Conservation (phyloP, 2,113 vertebrate species). For the Melanerpes formicivorus region DNA sequence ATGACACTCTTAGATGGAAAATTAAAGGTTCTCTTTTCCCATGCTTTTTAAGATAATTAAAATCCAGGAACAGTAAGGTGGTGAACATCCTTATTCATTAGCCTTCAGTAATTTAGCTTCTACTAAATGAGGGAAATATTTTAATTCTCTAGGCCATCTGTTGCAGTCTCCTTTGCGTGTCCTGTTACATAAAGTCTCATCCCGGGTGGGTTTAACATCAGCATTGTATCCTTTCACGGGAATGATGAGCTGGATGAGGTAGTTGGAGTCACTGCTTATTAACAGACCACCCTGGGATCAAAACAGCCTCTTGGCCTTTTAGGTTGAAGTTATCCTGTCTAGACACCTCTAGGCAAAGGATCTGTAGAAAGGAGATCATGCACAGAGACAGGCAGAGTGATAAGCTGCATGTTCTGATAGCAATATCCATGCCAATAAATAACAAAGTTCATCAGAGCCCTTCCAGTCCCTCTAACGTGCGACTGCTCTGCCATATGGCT, state of each 20-base stretch:
- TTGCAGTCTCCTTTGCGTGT: slow-evolving; percentile 20
- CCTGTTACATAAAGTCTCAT: slow-evolving; percentile 43
- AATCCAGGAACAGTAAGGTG: slow-evolving; percentile 59
- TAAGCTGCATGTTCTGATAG: slow-evolving; percentile 29
- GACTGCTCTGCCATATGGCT: slow-evolving; percentile 49
- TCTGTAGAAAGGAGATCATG: not conserved
- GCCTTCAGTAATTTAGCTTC: slow-evolving; percentile 68
- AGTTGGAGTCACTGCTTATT: not conserved
- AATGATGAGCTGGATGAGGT: not conserved
- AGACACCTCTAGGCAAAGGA: not conserved
- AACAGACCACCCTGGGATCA: not conserved
- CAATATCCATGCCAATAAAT: slow-evolving; percentile 4
- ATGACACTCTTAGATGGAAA: slow-evolving; percentile 64
- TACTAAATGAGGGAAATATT: slow-evolving; percentile 56
- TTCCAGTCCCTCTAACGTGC: not conserved
- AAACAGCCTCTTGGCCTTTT: not conserved
- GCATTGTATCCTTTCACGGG: not conserved
- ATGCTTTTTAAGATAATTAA: slow-evolving; percentile 69
- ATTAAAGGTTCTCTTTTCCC: slow-evolving; percentile 62
- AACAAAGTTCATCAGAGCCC: slow-evolving; percentile 51
- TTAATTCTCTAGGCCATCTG: slow-evolving; percentile 72
- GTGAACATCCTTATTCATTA: slow-evolving; percentile 67
- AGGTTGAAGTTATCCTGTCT: not conserved
- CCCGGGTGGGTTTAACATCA: not conserved
- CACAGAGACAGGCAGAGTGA: not conserved